Percentiles rank a stretch among this genome's conserved stretches.
These are phyloP conservation scores for Anas acuta DNA, from an alignment of 2,797 vertebrate genomes.

Conservation along the genomic window DNA sequence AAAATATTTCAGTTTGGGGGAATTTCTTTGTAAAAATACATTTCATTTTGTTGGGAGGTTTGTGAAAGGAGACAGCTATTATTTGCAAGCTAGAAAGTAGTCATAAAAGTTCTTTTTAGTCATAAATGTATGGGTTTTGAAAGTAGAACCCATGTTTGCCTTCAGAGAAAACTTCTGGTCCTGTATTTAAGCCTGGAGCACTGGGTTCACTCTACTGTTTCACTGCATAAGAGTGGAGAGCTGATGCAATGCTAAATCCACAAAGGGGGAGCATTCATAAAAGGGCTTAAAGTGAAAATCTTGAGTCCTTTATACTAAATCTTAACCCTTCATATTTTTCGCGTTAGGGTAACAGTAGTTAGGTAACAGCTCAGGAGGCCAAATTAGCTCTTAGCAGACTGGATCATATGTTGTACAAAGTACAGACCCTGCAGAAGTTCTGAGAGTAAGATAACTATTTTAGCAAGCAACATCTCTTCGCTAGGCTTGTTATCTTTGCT, in stretches of 20 bases:
- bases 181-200: not conserved
- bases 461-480: no score
- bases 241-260: not conserved
- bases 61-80: not conserved
- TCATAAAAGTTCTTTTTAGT: not conserved
- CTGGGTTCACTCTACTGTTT: not conserved
- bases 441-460: not conserved
- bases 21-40: not conserved
- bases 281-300: not conserved
- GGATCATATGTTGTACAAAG: not conserved
- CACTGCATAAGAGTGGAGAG: not conserved
- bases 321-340: not conserved
- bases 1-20: not conserved
- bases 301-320: not conserved
- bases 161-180: not conserved
- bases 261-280: not conserved
- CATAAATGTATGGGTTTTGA: not conserved
- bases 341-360: not conserved
- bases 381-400: not conserved
- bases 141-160: accelerated
- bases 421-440: not conserved
- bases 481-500: not conserved
- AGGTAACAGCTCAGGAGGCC: not conserved
- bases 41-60: not conserved
- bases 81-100: not conserved